Evolutionary conservation across 2,113 vertebrate genomes (phyloP), one percentile per base, ranked within the genome.

Genomic region (Bothrops jararaca): DNA sequence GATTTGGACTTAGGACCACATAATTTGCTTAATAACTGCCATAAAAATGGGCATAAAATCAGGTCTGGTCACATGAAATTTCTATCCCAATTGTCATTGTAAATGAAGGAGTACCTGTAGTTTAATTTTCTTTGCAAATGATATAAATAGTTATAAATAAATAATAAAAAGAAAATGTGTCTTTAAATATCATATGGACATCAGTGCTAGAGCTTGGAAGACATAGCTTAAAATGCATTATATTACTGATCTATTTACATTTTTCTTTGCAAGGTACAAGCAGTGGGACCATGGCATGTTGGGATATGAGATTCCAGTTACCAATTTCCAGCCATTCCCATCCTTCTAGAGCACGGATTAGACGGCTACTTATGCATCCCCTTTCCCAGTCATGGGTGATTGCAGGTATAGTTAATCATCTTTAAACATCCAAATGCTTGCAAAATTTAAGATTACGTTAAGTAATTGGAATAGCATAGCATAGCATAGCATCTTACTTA

Each of bases 251-350:
- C 92, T 58, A 34, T 7, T 13, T 89, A 56, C 23, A 93, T 88
- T 89, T 94, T 93, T 96, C 50, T 89, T 96, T 24, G 39, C 52
- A 90, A 99, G 99, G 99, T 45, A 99, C 99, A 0, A 99, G 99
- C 97, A 99, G 98, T 85, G 99, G 99, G 74, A 99, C 99, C 94
- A 99, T 99, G 99, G 99, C 99, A 0, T 99, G 99, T 96, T 99
- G 99, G 99, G 99, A 99, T 92, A 99, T 99, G 99, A 96, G 99
- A 92, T 99, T 99, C 97, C 99, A 99, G 97, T 97, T 99, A 48
- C 99, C 99, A 1, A 99, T 99, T 95, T 99, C 99, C 53, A 99
- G 98, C 96, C 99, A 99, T 97, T 98, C 97, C 86, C 99, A 99
- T 92, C 99, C 99, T 23, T 98, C 99, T 34, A 97, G 99, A 89